Percentiles rank a stretch among this genome's conserved stretches.
These are phyloP conservation scores for Drosophila meridionalis DNA, from an alignment of 2,888 invertebrate species.

Conservation along the genomic window DNA sequence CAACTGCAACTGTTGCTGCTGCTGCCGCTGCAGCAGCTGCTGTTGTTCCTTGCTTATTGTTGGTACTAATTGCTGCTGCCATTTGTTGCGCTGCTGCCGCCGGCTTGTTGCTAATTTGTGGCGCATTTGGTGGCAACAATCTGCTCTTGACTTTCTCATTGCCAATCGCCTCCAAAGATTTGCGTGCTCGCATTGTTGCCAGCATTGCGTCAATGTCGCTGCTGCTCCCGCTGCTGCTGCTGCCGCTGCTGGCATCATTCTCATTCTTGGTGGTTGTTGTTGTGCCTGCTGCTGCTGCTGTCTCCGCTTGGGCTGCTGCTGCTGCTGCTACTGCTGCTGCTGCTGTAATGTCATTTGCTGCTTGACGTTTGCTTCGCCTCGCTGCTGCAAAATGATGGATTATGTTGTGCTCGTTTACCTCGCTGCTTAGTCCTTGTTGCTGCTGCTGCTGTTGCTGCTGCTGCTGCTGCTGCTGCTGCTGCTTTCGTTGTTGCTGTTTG, in stretches of 20 bases:
- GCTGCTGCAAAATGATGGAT: conserved; percentile 79
- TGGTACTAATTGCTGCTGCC: conserved; percentile 65
- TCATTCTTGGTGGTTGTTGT: conserved; percentile 42
- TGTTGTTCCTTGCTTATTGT: conserved; percentile 50
- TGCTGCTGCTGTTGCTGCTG: conserved; percentile 19
- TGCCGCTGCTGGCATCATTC: conserved; percentile 51
- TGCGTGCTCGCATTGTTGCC: conserved; percentile 80
- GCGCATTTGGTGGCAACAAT: conserved; percentile 76
- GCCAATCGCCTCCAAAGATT: conserved; percentile 75
- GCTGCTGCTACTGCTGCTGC: conserved; percentile 46
- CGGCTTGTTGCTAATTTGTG: conserved; percentile 80
- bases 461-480: neutral
- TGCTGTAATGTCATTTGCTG: conserved; percentile 67
- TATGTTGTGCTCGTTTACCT: conserved; percentile 75
- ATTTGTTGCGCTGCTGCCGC: conserved; percentile 59
- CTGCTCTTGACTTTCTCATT: conserved; percentile 50
- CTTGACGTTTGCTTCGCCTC: conserved; percentile 68
- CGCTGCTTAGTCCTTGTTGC: conserved; percentile 45
- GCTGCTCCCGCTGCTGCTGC: conserved; percentile 42
- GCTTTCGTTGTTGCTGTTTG: conserved; percentile 42
- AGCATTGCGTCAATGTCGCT: conserved; percentile 51
- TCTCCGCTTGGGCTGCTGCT: conserved; percentile 15
- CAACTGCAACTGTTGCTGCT: conserved; percentile 38
- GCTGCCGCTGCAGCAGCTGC: conserved; percentile 24
- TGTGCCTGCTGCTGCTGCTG: conserved; percentile 32